phyloP scores from a whole-genome alignment of 2,888 invertebrate genomes.

The Tanypteryx hageni region DNA sequence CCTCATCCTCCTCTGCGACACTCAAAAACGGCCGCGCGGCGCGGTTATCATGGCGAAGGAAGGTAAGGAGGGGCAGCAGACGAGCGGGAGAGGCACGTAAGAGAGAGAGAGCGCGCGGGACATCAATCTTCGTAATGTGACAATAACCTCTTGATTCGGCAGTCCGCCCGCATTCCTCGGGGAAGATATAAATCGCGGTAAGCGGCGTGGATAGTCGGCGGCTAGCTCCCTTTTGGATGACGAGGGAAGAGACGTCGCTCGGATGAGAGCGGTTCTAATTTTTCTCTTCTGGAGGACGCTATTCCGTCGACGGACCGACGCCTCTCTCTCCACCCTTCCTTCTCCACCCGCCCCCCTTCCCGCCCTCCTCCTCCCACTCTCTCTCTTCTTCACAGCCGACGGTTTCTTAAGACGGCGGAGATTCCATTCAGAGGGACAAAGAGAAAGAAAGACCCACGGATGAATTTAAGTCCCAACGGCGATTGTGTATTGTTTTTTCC shows the following conservation, averaged over 20 bases:
- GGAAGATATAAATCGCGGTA: slow-evolving; percentile 45
- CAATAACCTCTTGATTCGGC: slow-evolving; percentile 64
- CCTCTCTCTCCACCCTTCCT: neutral
- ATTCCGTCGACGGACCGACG: neutral
- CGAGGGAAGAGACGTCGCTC: slow-evolving; percentile 10
- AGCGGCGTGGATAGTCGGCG: slow-evolving; percentile 12
- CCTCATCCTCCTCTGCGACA: neutral
- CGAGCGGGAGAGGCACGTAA: neutral
- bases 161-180: slow-evolving; percentile 62
- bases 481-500: slow-evolving; percentile 42
- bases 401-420: neutral
- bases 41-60: neutral
- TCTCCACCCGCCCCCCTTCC: neutral
- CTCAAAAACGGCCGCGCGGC: neutral
- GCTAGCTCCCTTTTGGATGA: slow-evolving; percentile 26
- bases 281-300: slow-evolving; percentile 43
- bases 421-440: slow-evolving; percentile 50
- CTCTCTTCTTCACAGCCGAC: neutral
- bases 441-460: neutral
- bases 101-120: slow-evolving; percentile 15
- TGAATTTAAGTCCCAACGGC: slow-evolving; percentile 50
- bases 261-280: slow-evolving; percentile 43
- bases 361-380: neutral
- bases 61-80: neutral
- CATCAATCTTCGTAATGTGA: slow-evolving; percentile 64